A percentile compares a stretch with the other conserved stretches of the same genome.
Conservation (phyloP, 2,797 vertebrate species). For the Scleropages formosus region DNA sequence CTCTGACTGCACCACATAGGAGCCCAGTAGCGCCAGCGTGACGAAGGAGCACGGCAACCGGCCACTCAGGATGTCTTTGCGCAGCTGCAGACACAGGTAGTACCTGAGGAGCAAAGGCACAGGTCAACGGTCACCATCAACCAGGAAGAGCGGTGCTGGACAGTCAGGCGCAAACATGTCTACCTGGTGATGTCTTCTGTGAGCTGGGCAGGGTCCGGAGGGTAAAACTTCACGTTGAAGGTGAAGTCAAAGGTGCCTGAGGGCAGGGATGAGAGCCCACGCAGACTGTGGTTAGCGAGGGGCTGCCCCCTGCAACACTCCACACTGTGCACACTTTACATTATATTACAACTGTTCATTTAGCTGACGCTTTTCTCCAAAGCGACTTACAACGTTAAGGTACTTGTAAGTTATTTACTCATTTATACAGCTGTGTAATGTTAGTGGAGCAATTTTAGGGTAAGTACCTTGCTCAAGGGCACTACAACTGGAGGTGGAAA, state of each 20-base stretch:
- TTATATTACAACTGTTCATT: too few relatives aligned
- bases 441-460: too few relatives aligned
- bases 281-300: too few relatives aligned
- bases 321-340: too few relatives aligned
- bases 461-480: too few relatives aligned
- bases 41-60: constrained; percentile 94
- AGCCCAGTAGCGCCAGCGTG: constrained; percentile 88
- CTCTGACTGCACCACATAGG: constrained; percentile 93
- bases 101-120: constrained; percentile 67
- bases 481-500: too few relatives aligned
- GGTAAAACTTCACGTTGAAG: constrained; percentile 95
- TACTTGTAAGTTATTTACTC: too few relatives aligned
- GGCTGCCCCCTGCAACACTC: too few relatives aligned
- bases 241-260: constrained; percentile 79
- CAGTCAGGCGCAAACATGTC: not conserved
- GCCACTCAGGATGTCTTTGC: constrained; percentile 86
- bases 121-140: not conserved
- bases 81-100: constrained; percentile 90
- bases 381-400: too few relatives aligned
- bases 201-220: constrained; percentile 88
- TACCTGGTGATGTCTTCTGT: constrained; percentile 84
- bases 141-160: not conserved
- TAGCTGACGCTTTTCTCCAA: too few relatives aligned
- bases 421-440: too few relatives aligned
- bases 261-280: not conserved